Evolutionary conservation across 2,888 invertebrate species (phyloP).

Genomic region (Serrognathus titanus): DNA sequence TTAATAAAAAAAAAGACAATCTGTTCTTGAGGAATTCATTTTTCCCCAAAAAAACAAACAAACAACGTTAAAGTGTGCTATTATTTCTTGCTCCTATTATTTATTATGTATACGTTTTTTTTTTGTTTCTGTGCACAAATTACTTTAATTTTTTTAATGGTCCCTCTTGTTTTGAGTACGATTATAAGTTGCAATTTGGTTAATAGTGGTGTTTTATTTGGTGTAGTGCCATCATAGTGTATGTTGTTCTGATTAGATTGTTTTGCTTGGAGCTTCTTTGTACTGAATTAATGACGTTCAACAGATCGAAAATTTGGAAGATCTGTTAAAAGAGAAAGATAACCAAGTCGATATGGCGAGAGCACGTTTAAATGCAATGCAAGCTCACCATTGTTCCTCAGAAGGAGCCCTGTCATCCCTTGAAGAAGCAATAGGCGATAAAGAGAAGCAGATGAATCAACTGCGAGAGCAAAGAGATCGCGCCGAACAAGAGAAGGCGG

Average conservation of each 20-base stretch:
- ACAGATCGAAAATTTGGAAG: slow-evolving; percentile 96
- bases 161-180: too few species aligned
- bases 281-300: slow-evolving; percentile 15
- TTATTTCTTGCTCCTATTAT: too few species aligned
- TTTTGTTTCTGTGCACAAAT: too few species aligned
- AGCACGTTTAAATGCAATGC: slow-evolving; percentile 86
- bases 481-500: slow-evolving; percentile 93
- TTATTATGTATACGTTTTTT: too few species aligned
- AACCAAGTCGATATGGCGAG: slow-evolving; percentile 95
- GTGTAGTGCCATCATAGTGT: background rate
- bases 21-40: too few species aligned
- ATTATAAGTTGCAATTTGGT: background rate
- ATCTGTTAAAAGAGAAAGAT: slow-evolving; percentile 95
- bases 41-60: too few species aligned
- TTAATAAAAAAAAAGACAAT: too few species aligned
- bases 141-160: too few species aligned
- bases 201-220: slow-evolving; percentile 7
- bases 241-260: background rate
- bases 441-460: slow-evolving; percentile 96
- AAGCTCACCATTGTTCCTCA: slow-evolving; percentile 89
- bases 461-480: slow-evolving; percentile 90
- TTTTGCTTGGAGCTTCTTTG: background rate
- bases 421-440: slow-evolving; percentile 93
- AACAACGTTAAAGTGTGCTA: too few species aligned
- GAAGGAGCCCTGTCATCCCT: slow-evolving; percentile 90